phyloP scores from a whole-genome alignment of 2,888 invertebrate genomes.

The Bellardia bayeri region DNA sequence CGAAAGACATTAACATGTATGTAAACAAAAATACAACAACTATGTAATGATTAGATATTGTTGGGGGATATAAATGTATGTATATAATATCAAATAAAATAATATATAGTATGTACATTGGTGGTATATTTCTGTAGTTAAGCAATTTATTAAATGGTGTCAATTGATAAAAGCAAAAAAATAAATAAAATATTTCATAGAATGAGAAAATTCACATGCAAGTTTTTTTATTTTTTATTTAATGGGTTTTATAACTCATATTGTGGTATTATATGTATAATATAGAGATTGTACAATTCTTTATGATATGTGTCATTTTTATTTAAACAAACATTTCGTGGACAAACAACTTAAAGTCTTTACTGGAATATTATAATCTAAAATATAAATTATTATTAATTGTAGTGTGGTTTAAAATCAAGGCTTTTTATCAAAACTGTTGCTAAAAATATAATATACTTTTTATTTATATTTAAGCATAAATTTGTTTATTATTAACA shows the following conservation, averaged over 20 bases:
- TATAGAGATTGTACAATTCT: no score
- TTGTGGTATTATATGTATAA: not conserved
- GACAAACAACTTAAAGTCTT: no score
- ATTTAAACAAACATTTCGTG: no score
- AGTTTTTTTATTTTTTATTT: slow-evolving; percentile 6
- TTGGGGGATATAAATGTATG: not conserved
- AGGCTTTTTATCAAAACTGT: not conserved
- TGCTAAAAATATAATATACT: not conserved
- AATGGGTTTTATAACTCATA: not conserved
- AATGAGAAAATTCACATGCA: slow-evolving; percentile 45
- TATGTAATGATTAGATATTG: slow-evolving; percentile 63
- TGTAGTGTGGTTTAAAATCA: no score
- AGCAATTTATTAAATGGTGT: slow-evolving; percentile 64
- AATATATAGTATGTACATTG: not conserved
- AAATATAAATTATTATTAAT: no score
- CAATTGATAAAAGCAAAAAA: slow-evolving; percentile 56
- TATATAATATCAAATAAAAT: not conserved
- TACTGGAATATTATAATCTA: no score
- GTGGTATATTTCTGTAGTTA: slow-evolving; percentile 6
- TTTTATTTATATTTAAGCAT: not conserved
- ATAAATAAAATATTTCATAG: slow-evolving; percentile 24
- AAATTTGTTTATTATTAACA: not conserved
- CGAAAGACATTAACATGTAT: not conserved
- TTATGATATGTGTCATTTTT: no score
- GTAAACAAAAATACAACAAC: slow-evolving; percentile 3